Base-by-base conservation (phyloP, 2,797 vertebrate species). In the Lindbergichthys nudifrons region DNA sequence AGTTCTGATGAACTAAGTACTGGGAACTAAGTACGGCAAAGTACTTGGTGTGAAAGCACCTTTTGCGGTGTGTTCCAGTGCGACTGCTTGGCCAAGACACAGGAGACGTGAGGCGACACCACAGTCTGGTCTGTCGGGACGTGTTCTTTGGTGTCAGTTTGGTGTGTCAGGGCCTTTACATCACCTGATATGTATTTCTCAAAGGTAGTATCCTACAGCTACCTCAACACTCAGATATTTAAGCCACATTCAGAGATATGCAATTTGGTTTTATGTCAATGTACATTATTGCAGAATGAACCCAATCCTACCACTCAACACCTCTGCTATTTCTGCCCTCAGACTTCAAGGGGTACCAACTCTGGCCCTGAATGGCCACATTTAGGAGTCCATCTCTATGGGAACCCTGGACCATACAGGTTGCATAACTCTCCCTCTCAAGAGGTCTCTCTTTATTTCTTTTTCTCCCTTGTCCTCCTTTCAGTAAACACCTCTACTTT, bases 401-500 rank as follows among this genome's bases (percentile, higher is more conserved):
- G 77, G 82, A 88, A 76, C 72, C 13, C 64, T 79, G 78, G 80
- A 85, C 70, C 50, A 53, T 77, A 53, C 80, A 89, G 81, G 86
- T 92, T 93, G 85, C 91, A 92, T 88, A 92, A 92, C 89, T 92
- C 89, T 91, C 86, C 77, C 89, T 91, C 90, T 89, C 76, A 74
- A 83, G 52, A 80, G 67, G 70, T 87, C 84, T 87, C 79, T 83
- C 70, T 65, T 70, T 85, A 70, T 86, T 86, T 82, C 78, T 88
- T 88, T 79, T 83, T 86, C 84, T 77, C 80, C 65, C 87, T 82
- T 87, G 87, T 91, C 86, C 86, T 92, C 87, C 83, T 91, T 80
- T 92, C 91, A 89, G 92, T 93, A 92, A 93, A 94, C 93, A 93
- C 90, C 93, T 94, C 90, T 88, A 85, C 88, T 92, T 93, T 93